Evolutionary conservation across 1,140 invertebrate species (phyloP).

Genomic region (Drosophila ambigua): DNA sequence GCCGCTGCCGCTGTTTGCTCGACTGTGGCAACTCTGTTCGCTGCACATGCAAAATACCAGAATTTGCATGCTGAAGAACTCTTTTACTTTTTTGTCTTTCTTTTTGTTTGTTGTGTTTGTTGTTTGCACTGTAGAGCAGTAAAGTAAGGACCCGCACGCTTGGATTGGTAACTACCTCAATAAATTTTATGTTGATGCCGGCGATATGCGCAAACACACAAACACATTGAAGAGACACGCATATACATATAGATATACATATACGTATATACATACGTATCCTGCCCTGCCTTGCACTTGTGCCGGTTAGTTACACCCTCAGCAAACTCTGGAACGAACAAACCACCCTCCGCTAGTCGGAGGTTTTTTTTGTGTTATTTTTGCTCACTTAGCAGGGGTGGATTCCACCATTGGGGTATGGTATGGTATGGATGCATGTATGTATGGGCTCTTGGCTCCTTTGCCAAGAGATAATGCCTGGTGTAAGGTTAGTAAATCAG

Average conservation of each 20-base stretch:
- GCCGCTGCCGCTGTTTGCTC: conserved; percentile 21
- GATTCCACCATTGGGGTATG: conserved; percentile 23
- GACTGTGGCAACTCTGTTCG: conserved; percentile 30
- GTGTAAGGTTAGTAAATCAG: conserved; percentile 76
- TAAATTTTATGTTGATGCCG: conserved; percentile 74
- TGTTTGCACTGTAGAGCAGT: conserved; percentile 31
- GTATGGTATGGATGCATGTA: too few species aligned
- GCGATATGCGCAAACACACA: conserved; percentile 50
- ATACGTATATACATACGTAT: neutral
- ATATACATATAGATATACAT: conserved; percentile 18
- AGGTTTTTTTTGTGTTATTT: too few species aligned
- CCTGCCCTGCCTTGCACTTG: conserved; percentile 43
- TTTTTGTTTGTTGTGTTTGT: conserved; percentile 45
- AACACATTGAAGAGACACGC: conserved; percentile 2
- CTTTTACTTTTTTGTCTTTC: conserved; percentile 8
- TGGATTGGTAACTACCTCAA: conserved; percentile 71
- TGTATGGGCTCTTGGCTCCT: conserved; percentile 10
- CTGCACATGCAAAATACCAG: conserved; percentile 16
- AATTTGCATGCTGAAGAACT: conserved; percentile 53
- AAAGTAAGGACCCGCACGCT: conserved; percentile 11
- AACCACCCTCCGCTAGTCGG: conserved; percentile 5
- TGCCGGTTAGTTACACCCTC: conserved; percentile 51
- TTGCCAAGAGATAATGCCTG: conserved; percentile 67
- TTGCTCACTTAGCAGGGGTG: conserved; percentile 19
- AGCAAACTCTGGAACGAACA: conserved; percentile 1